Evolutionary conservation across 2,113 vertebrate species (phyloP).

Genomic region (Pelodiscus sinensis): DNA sequence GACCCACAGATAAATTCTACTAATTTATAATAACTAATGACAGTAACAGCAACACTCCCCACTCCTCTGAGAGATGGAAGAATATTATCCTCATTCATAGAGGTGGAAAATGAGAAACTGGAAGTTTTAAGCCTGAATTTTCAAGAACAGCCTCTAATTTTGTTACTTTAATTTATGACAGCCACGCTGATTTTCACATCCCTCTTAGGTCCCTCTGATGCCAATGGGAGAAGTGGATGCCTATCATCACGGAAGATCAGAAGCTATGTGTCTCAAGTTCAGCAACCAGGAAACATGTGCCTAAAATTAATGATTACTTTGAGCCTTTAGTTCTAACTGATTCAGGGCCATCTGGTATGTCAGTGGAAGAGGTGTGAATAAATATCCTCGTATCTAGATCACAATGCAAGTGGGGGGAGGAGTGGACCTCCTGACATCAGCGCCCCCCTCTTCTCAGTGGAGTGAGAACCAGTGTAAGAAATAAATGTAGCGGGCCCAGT

Average conservation of each 20-base stretch:
- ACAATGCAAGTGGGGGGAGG: no score
- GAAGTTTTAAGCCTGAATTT: background rate
- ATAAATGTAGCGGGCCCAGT: no score
- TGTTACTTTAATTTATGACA: background rate
- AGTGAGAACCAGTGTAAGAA: no score
- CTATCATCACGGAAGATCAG: background rate
- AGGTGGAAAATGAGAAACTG: background rate
- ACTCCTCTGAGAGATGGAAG: background rate
- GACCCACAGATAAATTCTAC: background rate
- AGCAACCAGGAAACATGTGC: background rate
- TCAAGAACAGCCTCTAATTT: background rate
- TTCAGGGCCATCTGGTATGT: background rate
- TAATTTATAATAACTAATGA: background rate
- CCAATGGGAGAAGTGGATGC: background rate
- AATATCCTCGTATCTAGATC: no score
- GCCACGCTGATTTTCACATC: background rate
- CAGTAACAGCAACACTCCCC: background rate
- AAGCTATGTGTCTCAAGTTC: background rate
- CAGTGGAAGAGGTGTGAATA: background rate
- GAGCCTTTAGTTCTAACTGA: background rate
- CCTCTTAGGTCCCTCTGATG: background rate
- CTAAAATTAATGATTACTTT: background rate
- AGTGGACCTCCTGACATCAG: no score
- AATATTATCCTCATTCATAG: background rate
- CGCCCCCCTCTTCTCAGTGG: no score